Percentiles rank a stretch among this genome's conserved stretches.
Evolutionary conservation across 2,888 invertebrate species (phyloP).

Genomic region (Plebejus argus): DNA sequence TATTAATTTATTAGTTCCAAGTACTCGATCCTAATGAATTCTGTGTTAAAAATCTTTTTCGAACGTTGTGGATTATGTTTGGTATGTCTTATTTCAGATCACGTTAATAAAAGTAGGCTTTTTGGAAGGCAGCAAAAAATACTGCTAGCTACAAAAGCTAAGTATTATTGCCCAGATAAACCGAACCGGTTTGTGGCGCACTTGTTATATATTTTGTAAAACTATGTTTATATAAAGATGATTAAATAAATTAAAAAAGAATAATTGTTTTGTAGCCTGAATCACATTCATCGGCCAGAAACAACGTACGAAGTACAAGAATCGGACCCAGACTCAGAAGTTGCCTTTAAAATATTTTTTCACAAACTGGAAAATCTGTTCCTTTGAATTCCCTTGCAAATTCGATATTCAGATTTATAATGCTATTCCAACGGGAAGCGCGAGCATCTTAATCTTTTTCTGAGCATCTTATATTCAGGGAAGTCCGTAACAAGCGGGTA

Average conservation of each 20-base stretch:
- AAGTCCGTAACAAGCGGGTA: slow-evolving; percentile 14
- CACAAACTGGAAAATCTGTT: background rate
- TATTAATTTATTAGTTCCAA: background rate
- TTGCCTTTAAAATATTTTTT: background rate
- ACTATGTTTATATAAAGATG: too few species aligned
- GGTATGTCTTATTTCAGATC: background rate
- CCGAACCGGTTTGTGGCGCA: too few species aligned
- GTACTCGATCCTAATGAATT: background rate
- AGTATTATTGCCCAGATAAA: too few species aligned
- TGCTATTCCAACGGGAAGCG: background rate
- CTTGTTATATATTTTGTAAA: too few species aligned
- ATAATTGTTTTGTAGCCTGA: too few species aligned
- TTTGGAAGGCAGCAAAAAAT: too few species aligned
- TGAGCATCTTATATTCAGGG: slow-evolving; percentile 6
- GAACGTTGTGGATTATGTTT: background rate
- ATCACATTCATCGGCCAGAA: background rate
- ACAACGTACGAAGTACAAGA: background rate
- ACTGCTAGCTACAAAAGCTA: too few species aligned
- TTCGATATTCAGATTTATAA: slow-evolving; percentile 3
- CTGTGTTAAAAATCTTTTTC: background rate
- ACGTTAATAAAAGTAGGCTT: background rate
- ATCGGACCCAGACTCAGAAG: background rate
- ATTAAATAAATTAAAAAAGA: too few species aligned
- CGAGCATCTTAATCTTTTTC: slow-evolving; percentile 1
- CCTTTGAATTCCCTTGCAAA: background rate